Conservation (phyloP, 2,888 invertebrate species). For the Archaeoteleia sp. region DNA sequence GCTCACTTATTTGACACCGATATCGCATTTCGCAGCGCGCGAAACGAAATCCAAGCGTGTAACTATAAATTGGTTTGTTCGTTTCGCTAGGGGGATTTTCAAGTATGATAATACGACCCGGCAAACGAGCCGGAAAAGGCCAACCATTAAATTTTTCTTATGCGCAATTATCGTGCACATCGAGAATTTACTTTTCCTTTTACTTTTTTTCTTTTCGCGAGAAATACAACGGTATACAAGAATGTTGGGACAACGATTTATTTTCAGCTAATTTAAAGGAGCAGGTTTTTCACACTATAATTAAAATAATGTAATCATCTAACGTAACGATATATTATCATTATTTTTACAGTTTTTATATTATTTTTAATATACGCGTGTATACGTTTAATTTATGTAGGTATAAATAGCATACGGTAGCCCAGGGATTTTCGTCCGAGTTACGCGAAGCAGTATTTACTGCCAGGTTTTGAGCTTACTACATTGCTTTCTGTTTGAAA, state of each 20-base stretch:
- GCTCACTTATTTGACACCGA: constrained; percentile 61
- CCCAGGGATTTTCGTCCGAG: constrained; percentile 31
- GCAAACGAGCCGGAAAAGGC: constrained; percentile 61
- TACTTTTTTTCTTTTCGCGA: constrained; percentile 2
- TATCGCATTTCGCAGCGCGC: constrained; percentile 56
- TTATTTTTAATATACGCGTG: too few relatives aligned
- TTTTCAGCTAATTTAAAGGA: too few relatives aligned
- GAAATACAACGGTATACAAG: too few relatives aligned
- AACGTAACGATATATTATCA: too few relatives aligned
- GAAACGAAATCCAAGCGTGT: constrained; percentile 14
- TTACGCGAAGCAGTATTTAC: constrained; percentile 33
- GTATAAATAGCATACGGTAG: constrained; percentile 4
- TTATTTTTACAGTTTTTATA: too few relatives aligned
- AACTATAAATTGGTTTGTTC: constrained; percentile 41
- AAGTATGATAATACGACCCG: constrained; percentile 50
- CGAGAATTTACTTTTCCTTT: constrained; percentile 9
- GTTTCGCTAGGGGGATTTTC: constrained; percentile 42
- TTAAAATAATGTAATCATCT: too few relatives aligned
- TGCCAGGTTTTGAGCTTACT: constrained; percentile 17
- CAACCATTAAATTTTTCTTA: constrained; percentile 63
- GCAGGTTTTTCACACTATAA: too few relatives aligned
- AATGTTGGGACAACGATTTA: too few relatives aligned
- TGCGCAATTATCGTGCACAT: constrained; percentile 61
- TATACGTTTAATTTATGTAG: constrained; percentile 10
- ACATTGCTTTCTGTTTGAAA: constrained; percentile 30